Percentiles rank a stretch among this genome's conserved stretches.
phyloP scores from a whole-genome alignment of 2,797 vertebrate genomes.

The Urocyon cinereoargenteus region DNA sequence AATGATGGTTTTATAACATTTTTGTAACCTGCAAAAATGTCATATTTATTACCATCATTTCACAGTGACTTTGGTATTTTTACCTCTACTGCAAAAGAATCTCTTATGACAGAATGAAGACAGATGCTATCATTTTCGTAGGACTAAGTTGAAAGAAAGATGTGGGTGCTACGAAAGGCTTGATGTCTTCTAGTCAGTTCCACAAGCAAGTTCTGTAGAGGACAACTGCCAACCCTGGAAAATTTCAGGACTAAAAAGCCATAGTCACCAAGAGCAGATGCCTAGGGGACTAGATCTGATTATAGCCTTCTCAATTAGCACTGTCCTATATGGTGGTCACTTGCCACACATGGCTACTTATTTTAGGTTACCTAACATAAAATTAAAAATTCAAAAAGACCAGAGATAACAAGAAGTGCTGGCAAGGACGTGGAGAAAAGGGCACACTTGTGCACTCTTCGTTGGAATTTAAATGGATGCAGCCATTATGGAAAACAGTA shows the following conservation, averaged over 20 bases:
- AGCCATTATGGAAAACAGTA: not conserved
- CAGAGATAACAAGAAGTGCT: not conserved
- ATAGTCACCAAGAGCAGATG: not conserved
- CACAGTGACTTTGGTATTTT: not conserved
- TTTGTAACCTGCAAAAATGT: constrained; percentile 9
- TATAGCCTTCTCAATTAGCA: not conserved
- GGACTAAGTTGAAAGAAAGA: not conserved
- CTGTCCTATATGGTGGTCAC: not conserved
- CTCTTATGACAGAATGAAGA: not conserved
- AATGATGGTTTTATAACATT: not conserved
- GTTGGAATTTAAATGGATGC: not conserved
- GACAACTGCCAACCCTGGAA: not conserved
- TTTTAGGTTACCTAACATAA: not conserved
- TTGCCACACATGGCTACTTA: not conserved
- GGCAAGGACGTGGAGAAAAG: not conserved
- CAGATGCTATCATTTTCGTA: not conserved
- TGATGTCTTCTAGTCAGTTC: not conserved
- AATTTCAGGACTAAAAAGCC: not conserved
- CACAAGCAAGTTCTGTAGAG: not conserved
- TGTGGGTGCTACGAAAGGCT: not conserved
- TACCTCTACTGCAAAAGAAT: not conserved
- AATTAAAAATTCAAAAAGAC: not conserved
- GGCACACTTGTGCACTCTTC: not conserved
- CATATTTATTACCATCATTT: not conserved
- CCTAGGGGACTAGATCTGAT: not conserved